Conservation (phyloP, 2,888 invertebrate genomes). For the Drosophila tripunctata region DNA sequence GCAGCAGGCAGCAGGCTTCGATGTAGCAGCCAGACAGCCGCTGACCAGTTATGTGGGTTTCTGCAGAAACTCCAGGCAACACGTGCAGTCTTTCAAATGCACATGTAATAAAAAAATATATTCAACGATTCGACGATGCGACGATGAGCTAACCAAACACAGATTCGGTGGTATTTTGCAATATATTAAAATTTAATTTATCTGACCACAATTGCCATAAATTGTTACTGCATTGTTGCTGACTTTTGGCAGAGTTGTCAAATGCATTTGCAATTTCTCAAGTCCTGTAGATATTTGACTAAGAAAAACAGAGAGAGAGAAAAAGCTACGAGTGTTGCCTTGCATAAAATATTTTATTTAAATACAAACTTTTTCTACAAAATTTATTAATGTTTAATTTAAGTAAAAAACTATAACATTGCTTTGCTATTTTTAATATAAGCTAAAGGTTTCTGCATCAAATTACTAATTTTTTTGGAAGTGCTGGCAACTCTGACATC, state of each 20-base stretch:
- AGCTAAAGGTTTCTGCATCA: neutral
- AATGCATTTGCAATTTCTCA: neutral
- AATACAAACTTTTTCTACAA: too few relatives aligned
- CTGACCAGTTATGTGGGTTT: constrained; percentile 56
- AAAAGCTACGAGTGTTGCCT: too few relatives aligned
- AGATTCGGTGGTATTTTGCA: constrained; percentile 26
- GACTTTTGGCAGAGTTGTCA: constrained; percentile 5
- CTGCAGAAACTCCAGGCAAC: constrained; percentile 44
- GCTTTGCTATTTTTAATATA: too few relatives aligned
- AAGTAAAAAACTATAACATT: too few relatives aligned
- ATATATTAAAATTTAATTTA: constrained; percentile 40
- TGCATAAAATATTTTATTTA: too few relatives aligned
- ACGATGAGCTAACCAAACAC: constrained; percentile 41
- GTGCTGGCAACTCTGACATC: constrained; percentile 20
- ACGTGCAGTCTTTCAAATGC: constrained; percentile 34
- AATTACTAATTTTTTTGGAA: neutral
- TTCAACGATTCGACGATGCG: constrained; percentile 30
- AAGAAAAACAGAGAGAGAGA: too few relatives aligned
- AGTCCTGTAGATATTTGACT: too few relatives aligned
- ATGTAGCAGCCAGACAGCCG: constrained; percentile 14
- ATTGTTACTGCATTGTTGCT: neutral
- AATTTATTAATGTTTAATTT: too few relatives aligned
- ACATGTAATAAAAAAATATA: constrained; percentile 28
- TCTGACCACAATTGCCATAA: constrained; percentile 13
- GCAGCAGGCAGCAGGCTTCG: constrained; percentile 12